A percentile compares a stretch with the other conserved stretches of the same genome.
Conservation (phyloP, 2,888 invertebrate species). For the Athalia circularis region DNA sequence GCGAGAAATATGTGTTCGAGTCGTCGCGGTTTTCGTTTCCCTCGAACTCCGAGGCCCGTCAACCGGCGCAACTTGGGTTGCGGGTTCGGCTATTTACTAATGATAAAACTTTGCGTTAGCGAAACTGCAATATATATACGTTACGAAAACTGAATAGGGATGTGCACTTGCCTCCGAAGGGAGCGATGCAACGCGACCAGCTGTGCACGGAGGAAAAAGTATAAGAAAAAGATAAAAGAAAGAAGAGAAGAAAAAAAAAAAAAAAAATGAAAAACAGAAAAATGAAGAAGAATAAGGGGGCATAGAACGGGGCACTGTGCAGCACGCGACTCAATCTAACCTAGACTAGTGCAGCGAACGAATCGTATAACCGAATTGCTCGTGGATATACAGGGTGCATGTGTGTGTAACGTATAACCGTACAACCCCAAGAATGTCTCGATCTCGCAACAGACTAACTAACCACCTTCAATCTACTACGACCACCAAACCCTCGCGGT, state of each 20-base stretch:
- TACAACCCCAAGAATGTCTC: constrained; percentile 14
- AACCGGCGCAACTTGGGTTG: too few species aligned
- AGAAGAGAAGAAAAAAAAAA: background rate
- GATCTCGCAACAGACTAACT: constrained; percentile 1
- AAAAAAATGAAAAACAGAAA: background rate
- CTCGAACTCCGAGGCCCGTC: background rate
- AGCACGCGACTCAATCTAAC: background rate
- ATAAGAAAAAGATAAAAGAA: background rate
- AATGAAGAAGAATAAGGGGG: background rate
- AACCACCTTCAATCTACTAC: constrained; percentile 11
- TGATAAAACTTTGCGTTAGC: constrained; percentile 20
- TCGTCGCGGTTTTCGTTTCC: too few species aligned
- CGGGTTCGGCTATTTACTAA: background rate
- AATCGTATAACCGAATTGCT: constrained; percentile 19
- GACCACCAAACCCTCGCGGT: constrained; percentile 1
- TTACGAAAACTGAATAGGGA: too few species aligned
- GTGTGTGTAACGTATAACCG: background rate
- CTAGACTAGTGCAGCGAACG: background rate
- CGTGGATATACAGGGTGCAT: too few species aligned
- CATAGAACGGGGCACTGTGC: background rate
- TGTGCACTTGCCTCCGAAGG: too few species aligned
- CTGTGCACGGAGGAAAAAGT: background rate
- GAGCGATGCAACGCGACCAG: too few species aligned
- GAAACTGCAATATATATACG: too few species aligned
- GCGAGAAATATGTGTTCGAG: too few species aligned